These are phyloP conservation scores for Heterodera schachtii DNA, from an alignment of 1,140 invertebrate genomes.

Conservation along the genomic window DNA sequence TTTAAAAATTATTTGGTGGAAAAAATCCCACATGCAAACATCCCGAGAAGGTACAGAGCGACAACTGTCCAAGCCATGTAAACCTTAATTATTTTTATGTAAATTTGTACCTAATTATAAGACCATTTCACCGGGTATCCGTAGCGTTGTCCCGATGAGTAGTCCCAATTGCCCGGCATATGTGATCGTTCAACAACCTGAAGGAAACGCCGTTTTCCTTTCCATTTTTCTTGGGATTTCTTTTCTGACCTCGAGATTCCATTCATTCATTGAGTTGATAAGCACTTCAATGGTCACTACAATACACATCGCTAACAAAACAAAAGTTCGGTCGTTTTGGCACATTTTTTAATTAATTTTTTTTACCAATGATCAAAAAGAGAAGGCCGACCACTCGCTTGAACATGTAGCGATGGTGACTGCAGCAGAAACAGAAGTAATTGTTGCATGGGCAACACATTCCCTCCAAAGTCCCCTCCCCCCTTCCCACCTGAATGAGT, in stretches of 20 bases:
- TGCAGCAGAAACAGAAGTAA: constrained; percentile 2
- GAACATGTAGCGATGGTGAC: constrained; percentile 56
- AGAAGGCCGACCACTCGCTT: constrained; percentile 52
- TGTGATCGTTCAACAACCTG: constrained; percentile 35
- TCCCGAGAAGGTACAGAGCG: constrained; percentile 45
- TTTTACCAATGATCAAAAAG: constrained; percentile 54
- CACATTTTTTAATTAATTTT: constrained; percentile 14
- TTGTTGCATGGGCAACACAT: not conserved
- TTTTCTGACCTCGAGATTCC: constrained; percentile 45
- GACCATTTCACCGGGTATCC: constrained; percentile 44
- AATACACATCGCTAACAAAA: constrained; percentile 38
- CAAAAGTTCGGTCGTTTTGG: not conserved
- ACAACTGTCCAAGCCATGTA: constrained; percentile 50
- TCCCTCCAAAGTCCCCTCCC: not conserved
- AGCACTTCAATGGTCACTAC: constrained; percentile 51
- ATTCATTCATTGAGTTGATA: constrained; percentile 56
- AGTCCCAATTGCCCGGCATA: constrained; percentile 46
- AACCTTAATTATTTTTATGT: constrained; percentile 7
- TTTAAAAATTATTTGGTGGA: not conserved
- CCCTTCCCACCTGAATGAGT: constrained; percentile 49
- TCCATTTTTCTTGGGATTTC: not conserved
- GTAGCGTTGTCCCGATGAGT: constrained; percentile 45
- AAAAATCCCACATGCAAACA: constrained; percentile 37
- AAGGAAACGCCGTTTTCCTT: not conserved
- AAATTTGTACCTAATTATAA: not conserved